These are phyloP conservation scores for Nebria salina DNA, from an alignment of 2,888 invertebrate genomes.

Conservation along the genomic window DNA sequence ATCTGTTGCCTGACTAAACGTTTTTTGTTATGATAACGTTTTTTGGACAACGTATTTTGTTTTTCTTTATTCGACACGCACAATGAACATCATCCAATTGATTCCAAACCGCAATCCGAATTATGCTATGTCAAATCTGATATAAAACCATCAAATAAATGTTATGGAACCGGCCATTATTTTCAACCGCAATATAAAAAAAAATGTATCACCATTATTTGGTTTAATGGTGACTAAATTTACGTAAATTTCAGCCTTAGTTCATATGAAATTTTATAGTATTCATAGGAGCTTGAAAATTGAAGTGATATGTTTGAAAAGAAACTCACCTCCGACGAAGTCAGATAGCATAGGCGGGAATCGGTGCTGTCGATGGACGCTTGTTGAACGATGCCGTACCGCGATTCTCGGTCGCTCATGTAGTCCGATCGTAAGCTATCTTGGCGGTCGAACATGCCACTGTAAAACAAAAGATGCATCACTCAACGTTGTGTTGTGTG, in stretches of 20 bases:
- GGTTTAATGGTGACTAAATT: no score
- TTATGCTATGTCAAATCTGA: background rate
- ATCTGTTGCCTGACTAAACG: conserved; percentile 26
- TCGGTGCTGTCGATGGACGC: conserved; percentile 95
- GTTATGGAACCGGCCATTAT: background rate
- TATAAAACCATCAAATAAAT: background rate
- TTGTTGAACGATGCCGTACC: conserved; percentile 91
- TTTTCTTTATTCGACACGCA: background rate
- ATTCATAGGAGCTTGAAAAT: no score
- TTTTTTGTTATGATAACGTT: conserved; percentile 7
- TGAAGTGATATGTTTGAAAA: background rate
- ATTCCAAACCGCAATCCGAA: background rate
- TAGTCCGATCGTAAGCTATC: conserved; percentile 90
- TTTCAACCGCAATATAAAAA: background rate
- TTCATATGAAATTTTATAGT: no score
- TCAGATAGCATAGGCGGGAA: conserved; percentile 91
- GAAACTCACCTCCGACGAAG: conserved; percentile 93
- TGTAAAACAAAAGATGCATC: conserved; percentile 61
- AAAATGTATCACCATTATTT: no score
- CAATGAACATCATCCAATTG: background rate
- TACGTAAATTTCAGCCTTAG: no score
- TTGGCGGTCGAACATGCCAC: conserved; percentile 87
- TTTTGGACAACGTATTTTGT: conserved; percentile 18
- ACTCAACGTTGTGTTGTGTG: conserved; percentile 20
- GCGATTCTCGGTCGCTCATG: conserved; percentile 87